Evolutionary conservation across 92 coral and sea anemone species (phyloP), one percentile per base, ranked within the genome.

Genomic region (Phenganax subtilis): DNA sequence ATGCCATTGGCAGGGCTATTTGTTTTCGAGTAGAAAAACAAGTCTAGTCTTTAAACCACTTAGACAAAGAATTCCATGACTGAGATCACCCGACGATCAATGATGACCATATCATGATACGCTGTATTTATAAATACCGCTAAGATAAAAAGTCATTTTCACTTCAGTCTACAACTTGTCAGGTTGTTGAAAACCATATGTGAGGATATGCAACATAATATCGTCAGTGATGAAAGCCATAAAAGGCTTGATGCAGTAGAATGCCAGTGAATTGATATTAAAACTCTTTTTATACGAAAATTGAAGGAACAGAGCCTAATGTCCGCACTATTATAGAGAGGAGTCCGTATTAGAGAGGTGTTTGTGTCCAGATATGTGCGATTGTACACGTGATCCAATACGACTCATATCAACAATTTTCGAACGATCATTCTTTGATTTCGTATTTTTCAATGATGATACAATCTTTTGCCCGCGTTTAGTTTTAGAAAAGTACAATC

Each of bases 121-220:
- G 54, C 73, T 68, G 73, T 68, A 27, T 68, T 68, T 68, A 68
- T 68, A 68, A 68, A 68, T 68, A 68, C 73, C 73, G 11, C 12
- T 12, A 9, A 68, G 73, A 68, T 68, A 30, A 68, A 37, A 68
- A 64, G 70, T 64, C 27, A 64, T 64, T 20, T 64, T 30, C 47
- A 68, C 53, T 14, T 68, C 73, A 68, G 30, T 68, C 73, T 53
- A 7, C 73, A 68, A 20, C 5, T 68, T 68, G 73, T 11, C 73
- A 68, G 6, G 52, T 2, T 25, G 73, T 68, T 68, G 73, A 68
- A 68, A 68, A 68, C 73, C 73, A 68, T 68, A 68, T 68, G 73
- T 37, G 12, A 17, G 30, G 37, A 64, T 66, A 68, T 30, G 3
- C 47, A 14, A 30, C 54, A 68, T 68, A 68, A 68, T 37, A 37